Base-by-base conservation (phyloP, 2,888 invertebrate genomes). In the Sclerodermus sp. region DNA sequence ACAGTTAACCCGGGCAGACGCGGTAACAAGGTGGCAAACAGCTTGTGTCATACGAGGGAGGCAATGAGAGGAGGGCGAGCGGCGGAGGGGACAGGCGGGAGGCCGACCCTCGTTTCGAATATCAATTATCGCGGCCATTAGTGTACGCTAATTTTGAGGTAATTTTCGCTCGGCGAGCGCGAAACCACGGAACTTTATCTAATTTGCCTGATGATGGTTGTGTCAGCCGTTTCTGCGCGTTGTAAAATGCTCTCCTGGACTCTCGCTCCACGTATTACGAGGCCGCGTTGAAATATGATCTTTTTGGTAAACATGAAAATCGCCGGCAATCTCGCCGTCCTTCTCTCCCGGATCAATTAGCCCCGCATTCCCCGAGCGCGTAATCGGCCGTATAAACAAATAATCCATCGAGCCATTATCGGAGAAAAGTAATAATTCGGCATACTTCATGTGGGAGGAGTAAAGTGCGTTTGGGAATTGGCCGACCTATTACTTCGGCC, bases 101-200 rank as follows among this genome's bases (percentile, higher is more conserved):
- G 39, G 49, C 47, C 42, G 42, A 38, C 23, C 10, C 42, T 48
- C 43, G 51, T 55, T 54, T 58, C 57, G 53, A 66, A 66, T 62
- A 66, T 66, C 61, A 63, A 67, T 66, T 63, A 63, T 62, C 51
- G 42, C 37, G 47, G 47, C 49, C 56, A 65, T 58, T 58, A 56
- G 50, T 45, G 55, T 16, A 57, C 39, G 52, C 60, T 53, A 59
- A 60, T 65, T 65, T 58, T 52, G 36, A 46, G 54, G 42, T 58
- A 57, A 61, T 66, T 63, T 63, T 58, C 64, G 49, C 57, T 57
- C 55, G 48, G 8, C 43, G 50, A 51, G 45, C 45, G 49, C 52
- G 16, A 34, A 44, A 60, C 60, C 55, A 47, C 48, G 50, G 52
- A 58, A 55, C 56, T 58, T 54, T 54, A 54, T 48, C 53, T 52